These are phyloP conservation scores for Myotis lucifugus DNA, from an alignment of 2,113 vertebrate species.

Conservation along the genomic window DNA sequence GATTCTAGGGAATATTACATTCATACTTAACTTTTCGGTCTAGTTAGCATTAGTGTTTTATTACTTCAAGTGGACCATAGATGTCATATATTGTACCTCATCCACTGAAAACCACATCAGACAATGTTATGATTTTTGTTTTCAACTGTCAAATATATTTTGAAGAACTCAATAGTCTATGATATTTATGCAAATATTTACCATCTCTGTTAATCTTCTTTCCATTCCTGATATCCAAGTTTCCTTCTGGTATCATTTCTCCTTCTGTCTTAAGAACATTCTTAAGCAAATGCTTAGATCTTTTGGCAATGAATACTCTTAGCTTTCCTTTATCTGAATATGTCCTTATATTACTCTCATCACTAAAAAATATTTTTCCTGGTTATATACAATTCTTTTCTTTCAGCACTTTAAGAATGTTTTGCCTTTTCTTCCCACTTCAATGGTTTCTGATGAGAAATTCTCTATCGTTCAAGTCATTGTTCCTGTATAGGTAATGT, in stretches of 20 bases:
- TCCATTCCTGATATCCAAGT: neutral
- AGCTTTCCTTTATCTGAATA: conserved; percentile 20
- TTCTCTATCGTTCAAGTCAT: neutral
- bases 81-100: no score
- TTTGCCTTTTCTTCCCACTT: neutral
- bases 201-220: conserved; percentile 10
- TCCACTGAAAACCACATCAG: no score
- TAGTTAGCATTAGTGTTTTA: no score
- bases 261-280: neutral
- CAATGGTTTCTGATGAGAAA: neutral
- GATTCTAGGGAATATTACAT: neutral
- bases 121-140: no score
- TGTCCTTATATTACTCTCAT: neutral
- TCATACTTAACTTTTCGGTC: no score
- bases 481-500: neutral
- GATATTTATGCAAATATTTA: neutral
- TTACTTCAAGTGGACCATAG: no score
- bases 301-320: neutral
- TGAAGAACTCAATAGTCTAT: neutral
- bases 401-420: neutral
- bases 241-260: neutral
- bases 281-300: neutral
- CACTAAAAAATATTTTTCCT: conserved; percentile 18
- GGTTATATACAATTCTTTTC: neutral
- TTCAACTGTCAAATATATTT: neutral